Evolutionary conservation across 2,113 vertebrate species (phyloP).

Genomic region (Onychorhynchus coronatus): DNA sequence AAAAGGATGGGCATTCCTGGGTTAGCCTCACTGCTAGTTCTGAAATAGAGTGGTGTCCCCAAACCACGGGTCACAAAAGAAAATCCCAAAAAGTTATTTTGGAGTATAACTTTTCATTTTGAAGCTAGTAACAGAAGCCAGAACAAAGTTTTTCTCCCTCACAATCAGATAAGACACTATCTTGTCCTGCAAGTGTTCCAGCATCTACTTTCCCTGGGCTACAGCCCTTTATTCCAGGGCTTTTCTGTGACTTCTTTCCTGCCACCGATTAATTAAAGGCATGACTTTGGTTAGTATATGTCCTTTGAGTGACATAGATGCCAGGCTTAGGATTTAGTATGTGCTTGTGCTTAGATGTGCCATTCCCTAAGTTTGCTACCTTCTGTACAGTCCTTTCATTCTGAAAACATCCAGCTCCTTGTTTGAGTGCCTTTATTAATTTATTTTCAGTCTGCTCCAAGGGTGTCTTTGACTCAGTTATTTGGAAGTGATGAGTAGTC

Average conservation of each 20-base stretch:
- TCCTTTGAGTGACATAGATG: background rate
- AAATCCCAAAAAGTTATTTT: background rate
- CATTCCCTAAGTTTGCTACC: background rate
- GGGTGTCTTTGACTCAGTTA: background rate
- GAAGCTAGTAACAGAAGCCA: background rate
- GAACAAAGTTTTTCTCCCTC: background rate
- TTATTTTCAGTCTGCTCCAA: background rate
- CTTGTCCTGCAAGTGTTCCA: background rate
- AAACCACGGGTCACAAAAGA: background rate
- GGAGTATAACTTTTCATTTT: background rate
- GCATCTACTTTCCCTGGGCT: background rate
- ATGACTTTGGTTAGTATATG: background rate
- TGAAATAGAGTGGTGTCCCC: background rate
- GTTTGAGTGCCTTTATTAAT: background rate
- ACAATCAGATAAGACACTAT: background rate
- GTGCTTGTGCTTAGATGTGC: background rate
- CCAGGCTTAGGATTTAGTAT: background rate
- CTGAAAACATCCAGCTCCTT: background rate
- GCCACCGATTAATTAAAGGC: background rate
- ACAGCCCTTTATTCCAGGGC: background rate
- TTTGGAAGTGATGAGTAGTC: background rate
- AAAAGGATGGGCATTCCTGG: background rate
- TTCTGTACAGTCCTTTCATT: background rate
- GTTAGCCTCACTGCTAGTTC: background rate
- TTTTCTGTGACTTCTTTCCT: background rate